phyloP scores from a whole-genome alignment of 2,797 vertebrate species.

The Capromys pilorides region DNA sequence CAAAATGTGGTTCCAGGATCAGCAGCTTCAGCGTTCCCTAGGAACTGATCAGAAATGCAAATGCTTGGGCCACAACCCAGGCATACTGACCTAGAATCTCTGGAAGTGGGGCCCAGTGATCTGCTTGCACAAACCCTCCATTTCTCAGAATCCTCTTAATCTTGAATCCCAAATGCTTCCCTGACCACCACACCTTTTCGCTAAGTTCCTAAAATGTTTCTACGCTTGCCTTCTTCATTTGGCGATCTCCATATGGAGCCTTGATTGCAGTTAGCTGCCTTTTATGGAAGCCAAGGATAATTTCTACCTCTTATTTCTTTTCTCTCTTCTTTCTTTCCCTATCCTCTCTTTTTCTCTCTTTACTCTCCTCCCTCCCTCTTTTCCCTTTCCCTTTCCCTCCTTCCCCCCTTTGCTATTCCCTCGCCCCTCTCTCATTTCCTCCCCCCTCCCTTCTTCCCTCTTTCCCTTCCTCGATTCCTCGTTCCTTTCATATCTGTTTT shows the following conservation, averaged over 20 bases:
- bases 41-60: constrained; percentile 31
- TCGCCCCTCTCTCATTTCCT: no score
- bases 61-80: background rate
- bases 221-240: constrained; percentile 22
- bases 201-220: background rate
- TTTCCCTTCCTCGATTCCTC: rapidly evolving
- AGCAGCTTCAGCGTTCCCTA: background rate
- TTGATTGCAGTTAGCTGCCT: background rate
- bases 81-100: background rate
- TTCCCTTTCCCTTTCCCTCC: background rate
- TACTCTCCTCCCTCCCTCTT: background rate
- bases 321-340: background rate
- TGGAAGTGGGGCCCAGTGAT: background rate
- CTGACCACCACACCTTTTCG: background rate
- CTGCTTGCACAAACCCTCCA: background rate
- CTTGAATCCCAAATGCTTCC: background rate
- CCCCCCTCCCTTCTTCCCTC: no score
- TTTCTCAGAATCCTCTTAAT: constrained; percentile 13
- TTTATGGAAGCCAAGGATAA: constrained; percentile 18
- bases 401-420: background rate
- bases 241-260: background rate
- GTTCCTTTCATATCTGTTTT: no score
- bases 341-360: background rate
- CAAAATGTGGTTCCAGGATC: background rate
- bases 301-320: background rate